Conservation (phyloP, 2,888 invertebrate genomes). For the Ophonus ardosiacus region DNA sequence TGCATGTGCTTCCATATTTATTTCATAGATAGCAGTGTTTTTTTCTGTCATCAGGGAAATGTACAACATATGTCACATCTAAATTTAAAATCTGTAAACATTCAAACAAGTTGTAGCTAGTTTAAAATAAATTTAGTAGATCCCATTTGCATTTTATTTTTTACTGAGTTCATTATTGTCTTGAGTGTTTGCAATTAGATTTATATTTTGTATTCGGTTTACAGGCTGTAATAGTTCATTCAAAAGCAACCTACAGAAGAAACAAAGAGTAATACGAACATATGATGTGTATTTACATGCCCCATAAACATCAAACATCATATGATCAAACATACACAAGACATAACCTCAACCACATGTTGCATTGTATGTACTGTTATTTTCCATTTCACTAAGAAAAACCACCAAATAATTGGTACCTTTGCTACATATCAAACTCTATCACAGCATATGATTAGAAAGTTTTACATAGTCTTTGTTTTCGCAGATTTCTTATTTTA, state of each 20-base stretch:
- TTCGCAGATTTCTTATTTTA: conserved; percentile 39
- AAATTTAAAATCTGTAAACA: no score
- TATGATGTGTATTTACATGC: neutral
- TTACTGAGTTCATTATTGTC: no score
- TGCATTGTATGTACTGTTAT: neutral
- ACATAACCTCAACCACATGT: neutral
- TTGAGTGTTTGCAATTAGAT: no score
- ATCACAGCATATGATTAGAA: conserved; percentile 33
- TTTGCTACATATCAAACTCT: conserved; percentile 27
- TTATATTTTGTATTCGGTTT: neutral
- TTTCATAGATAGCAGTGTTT: no score
- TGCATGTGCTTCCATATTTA: no score
- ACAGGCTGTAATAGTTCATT: no score
- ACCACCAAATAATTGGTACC: conserved; percentile 14
- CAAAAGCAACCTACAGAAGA: neutral
- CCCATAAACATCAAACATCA: neutral
- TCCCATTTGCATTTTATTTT: no score
- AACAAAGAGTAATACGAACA: neutral
- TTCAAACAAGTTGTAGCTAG: no score
- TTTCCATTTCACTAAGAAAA: neutral
- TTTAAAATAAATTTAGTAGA: no score
- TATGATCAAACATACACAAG: no score
- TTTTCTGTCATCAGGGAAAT: no score
- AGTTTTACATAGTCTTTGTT: conserved; percentile 29
- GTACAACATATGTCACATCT: no score